These are phyloP conservation scores for Caenorhabditis imperialis DNA, from an alignment of 2,888 invertebrate genomes.

Conservation along the genomic window DNA sequence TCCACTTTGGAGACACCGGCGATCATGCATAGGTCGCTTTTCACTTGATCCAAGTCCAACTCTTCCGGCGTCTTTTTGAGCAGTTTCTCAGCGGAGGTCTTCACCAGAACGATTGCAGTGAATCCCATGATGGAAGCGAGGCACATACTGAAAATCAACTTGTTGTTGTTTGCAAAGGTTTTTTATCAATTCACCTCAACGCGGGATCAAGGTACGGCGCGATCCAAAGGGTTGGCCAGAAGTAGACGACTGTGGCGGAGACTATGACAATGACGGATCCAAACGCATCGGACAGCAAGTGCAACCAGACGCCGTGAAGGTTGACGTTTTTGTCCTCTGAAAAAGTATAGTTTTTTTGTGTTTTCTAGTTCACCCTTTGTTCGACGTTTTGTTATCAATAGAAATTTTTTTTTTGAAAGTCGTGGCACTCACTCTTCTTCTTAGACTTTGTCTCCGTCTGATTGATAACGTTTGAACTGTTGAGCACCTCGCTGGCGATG, in stretches of 20 bases:
- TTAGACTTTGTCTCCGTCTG: constrained; percentile 5
- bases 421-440: constrained; percentile 24
- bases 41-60: constrained; percentile 84
- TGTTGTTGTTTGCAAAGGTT: background rate
- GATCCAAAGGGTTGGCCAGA: constrained; percentile 80
- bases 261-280: constrained; percentile 93
- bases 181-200: constrained; percentile 80
- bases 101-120: constrained; percentile 80
- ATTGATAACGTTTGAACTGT: background rate
- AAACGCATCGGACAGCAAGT: constrained; percentile 95
- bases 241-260: constrained; percentile 85
- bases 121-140: constrained; percentile 59
- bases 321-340: constrained; percentile 88
- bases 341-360: constrained; percentile 4
- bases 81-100: constrained; percentile 93
- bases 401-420: background rate
- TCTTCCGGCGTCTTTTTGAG: constrained; percentile 98
- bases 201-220: constrained; percentile 92
- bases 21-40: constrained; percentile 60
- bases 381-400: background rate
- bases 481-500: constrained; percentile 37
- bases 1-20: constrained; percentile 59
- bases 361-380: background rate
- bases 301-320: constrained; percentile 99
- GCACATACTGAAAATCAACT: constrained; percentile 32